A percentile compares a stretch with the other conserved stretches of the same genome.
Evolutionary conservation across 2,888 invertebrate genomes (phyloP).

Genomic region (Latrodectus elegans): DNA sequence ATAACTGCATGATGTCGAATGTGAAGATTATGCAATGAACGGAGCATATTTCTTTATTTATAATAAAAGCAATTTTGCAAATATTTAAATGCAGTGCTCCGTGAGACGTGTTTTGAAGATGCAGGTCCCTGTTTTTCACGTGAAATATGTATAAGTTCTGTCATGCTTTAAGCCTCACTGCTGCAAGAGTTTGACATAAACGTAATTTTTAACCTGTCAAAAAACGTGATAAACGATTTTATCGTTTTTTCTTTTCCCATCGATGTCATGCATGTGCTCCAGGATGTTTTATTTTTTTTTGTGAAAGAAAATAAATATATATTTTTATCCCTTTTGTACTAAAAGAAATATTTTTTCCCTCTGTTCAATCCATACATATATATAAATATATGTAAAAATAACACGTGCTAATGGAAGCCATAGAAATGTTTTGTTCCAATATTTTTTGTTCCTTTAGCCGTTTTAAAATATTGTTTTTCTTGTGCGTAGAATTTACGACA

Average conservation of each 20-base stretch:
- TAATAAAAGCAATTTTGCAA: too few species aligned
- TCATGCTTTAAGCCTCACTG: conserved; percentile 39
- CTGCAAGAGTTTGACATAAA: conserved; percentile 51
- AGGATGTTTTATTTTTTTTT: conserved; percentile 15
- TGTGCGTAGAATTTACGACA: background rate
- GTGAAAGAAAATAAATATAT: conserved; percentile 22
- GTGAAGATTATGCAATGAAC: too few species aligned
- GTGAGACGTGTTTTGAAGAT: too few species aligned
- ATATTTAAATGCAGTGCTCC: too few species aligned
- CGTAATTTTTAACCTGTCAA: conserved; percentile 47
- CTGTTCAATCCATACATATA: conserved; percentile 22
- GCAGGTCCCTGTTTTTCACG: conserved; percentile 25
- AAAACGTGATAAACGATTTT: conserved; percentile 59
- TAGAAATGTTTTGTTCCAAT: conserved; percentile 23
- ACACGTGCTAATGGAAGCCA: conserved; percentile 30
- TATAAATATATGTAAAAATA: background rate
- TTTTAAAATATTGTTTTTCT: conserved; percentile 27
- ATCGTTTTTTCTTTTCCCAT: conserved; percentile 39
- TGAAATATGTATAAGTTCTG: conserved; percentile 35
- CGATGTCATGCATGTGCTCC: conserved; percentile 16
- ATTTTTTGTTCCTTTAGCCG: conserved; percentile 12
- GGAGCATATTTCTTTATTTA: too few species aligned
- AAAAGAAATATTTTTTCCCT: conserved; percentile 22
- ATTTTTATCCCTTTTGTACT: conserved; percentile 16
- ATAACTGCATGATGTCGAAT: too few species aligned